Evolutionary conservation across 2,888 invertebrate species (phyloP).

Genomic region (Epirrhoe alternata): DNA sequence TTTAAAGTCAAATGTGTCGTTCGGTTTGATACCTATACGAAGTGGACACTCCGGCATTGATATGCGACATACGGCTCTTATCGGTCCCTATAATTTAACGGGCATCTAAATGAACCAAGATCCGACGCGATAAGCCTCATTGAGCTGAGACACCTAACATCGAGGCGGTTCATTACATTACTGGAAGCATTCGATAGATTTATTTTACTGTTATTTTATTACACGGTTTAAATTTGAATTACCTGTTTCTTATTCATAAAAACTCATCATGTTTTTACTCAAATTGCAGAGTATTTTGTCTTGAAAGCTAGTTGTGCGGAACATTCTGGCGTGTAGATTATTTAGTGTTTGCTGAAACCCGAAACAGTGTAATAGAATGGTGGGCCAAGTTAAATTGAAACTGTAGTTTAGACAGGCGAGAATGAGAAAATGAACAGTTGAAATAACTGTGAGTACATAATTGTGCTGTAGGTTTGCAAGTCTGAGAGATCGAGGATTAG

Average conservation of each 20-base stretch:
- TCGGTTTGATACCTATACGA: constrained; percentile 65
- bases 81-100: constrained; percentile 80
- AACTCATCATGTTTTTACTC: constrained; percentile 8
- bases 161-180: constrained; percentile 71
- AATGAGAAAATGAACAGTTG: constrained; percentile 35
- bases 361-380: constrained; percentile 63
- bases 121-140: constrained; percentile 79
- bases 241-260: constrained; percentile 36
- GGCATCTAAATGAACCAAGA: constrained; percentile 81
- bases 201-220: constrained; percentile 64
- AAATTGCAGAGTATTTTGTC: constrained; percentile 14
- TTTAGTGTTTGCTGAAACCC: constrained; percentile 60
- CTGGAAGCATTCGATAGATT: constrained; percentile 66
- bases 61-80: constrained; percentile 74
- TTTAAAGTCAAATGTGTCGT: constrained; percentile 69
- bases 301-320: constrained; percentile 8
- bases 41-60: constrained; percentile 64
- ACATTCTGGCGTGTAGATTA: constrained; percentile 54
- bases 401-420: constrained; percentile 53
- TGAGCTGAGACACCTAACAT: constrained; percentile 73
- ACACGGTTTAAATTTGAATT: constrained; percentile 47
- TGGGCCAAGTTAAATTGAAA: constrained; percentile 72
- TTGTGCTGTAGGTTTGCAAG: constrained; percentile 2
- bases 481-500: constrained; percentile 1
- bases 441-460: constrained; percentile 14